Base-by-base conservation (phyloP, 2,888 invertebrate genomes). In the Galeruca laticollis region DNA sequence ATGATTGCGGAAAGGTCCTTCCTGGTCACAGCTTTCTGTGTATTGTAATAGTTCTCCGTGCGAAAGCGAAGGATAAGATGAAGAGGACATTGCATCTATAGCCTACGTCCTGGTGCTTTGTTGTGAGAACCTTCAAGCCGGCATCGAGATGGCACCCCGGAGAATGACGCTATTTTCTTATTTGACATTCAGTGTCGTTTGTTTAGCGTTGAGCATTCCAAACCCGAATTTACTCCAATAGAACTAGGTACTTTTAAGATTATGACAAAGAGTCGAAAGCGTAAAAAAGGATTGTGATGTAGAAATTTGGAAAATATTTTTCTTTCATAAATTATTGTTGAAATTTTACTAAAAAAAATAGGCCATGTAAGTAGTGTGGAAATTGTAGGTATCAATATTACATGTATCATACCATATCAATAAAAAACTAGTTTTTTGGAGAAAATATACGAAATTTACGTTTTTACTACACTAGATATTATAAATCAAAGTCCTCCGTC, bases 1-100 rank as follows among this genome's bases (percentile, higher is more conserved):
- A 66, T 60, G 66, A 66, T 60, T 60, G 40, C 60, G 56, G 60
- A 68, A 61, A 68, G 54, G 47, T 54, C 61, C 60, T 61, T 61
- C 31, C 60, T 61, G 54, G 26, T 52, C 61, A 33, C 54, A 61
- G 54, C 37, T 54, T 68, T 61, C 52, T 54, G 40, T 54, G 40
- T n/a, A 61, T 68, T 20, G 54, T 54, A 60, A 47, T 61, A 61
- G 67, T 68, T 43, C 52, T 49, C 35, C 51, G 51, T 33, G 13
- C 33, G 20, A 56, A 54, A 54, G 52, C 33, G 54, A n/a, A 57
- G 31, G 47, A 60, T 54, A 21, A 54, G 60, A 60, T n/a, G 60
- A 20, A 64, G 43, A 57, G 60, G 56, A 21, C 15, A 33, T 61
- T 43, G 64, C 47, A 65, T 65, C 26, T 65, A 26, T 52, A n/a